Percentiles rank a stretch among this genome's conserved stretches.
Evolutionary conservation across 2,797 vertebrate genomes (phyloP).

Genomic region (Sarcoramphus papa): DNA sequence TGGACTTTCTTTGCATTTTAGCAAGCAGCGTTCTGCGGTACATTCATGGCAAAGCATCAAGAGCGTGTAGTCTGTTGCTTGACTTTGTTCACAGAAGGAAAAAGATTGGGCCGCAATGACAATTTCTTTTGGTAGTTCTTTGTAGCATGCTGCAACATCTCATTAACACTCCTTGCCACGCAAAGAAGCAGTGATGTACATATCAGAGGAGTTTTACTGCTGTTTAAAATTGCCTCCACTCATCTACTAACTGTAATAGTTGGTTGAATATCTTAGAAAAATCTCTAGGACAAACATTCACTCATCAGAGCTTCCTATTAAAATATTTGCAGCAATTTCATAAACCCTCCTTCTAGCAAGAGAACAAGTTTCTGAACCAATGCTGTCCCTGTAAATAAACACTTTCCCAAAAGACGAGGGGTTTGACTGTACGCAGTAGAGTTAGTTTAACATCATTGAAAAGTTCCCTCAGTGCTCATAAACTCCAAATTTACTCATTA

Average conservation of each 20-base stretch:
- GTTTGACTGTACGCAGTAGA: background rate
- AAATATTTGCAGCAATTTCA: background rate
- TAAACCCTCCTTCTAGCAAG: background rate
- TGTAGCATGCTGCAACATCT: background rate
- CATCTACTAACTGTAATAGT: background rate
- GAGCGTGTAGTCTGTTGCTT: background rate
- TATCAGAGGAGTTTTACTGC: background rate
- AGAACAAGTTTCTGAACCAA: background rate
- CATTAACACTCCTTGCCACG: background rate
- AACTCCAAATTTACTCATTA: background rate
- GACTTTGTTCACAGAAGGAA: background rate
- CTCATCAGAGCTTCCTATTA: background rate
- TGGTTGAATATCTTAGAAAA: background rate
- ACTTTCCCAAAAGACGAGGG: background rate
- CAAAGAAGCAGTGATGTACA: background rate
- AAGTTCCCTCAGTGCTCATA: background rate
- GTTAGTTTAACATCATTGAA: background rate
- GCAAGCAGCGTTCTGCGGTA: background rate
- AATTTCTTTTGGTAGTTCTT: background rate
- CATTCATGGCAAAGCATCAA: accelerated
- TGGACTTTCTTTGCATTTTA: background rate
- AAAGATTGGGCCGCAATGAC: background rate
- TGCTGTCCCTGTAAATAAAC: background rate
- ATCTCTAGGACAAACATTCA: background rate
- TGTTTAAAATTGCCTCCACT: background rate